Base-by-base conservation (phyloP, 1,140 invertebrate species). In the Chrysomallon squamiferum region DNA sequence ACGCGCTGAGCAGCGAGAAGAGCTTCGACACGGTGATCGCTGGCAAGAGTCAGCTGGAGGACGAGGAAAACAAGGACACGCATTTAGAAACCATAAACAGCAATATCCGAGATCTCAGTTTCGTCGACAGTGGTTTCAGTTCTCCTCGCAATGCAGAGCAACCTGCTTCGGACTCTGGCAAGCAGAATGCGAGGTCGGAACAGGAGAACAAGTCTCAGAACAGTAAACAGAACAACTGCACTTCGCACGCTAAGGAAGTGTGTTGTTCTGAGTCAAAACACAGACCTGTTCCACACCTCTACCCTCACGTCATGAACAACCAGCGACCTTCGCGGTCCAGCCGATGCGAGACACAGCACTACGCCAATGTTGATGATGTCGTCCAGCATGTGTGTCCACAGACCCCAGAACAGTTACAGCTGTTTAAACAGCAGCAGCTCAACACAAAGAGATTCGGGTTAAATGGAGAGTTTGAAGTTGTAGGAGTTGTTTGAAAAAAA, bases 101-200 rank as follows among this genome's bases (percentile, higher is more conserved):
- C 1, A 59, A 72, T 22, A 43, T 62, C 0, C 35, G 69, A 35
- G 73, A 75, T 18, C 22, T 75, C n/a, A 63, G 68, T 18, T 45
- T 76, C 6, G 71, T 65, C 18, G 76, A 78, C 64, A 78, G 74
- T 68, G 76, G 76, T 2, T 78, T 78, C 62, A 76, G 72, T 63
- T 78, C 76, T 27, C 76, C 76, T 0, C 30, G 76, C n/a, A 68
- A 73, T 29, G 59, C 57, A 27, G 74, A 76, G 54, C 65, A 54
- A 32, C n/a, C 9, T 38, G 38, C n/a, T 20, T 54, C 29, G 3
- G 54, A 62, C 11, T 7, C 13, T 54, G 22, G n/a, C 7, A 41
- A 25, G 13, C n/a, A 20, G 5, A 38, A 38, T 38, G 35, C 15
- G 35, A 5, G 15, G 15, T 15, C 5, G 35, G 6, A 38, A 15